Base-by-base conservation (phyloP, 2,113 vertebrate species). In the Oncorhynchus gorbuscha region DNA sequence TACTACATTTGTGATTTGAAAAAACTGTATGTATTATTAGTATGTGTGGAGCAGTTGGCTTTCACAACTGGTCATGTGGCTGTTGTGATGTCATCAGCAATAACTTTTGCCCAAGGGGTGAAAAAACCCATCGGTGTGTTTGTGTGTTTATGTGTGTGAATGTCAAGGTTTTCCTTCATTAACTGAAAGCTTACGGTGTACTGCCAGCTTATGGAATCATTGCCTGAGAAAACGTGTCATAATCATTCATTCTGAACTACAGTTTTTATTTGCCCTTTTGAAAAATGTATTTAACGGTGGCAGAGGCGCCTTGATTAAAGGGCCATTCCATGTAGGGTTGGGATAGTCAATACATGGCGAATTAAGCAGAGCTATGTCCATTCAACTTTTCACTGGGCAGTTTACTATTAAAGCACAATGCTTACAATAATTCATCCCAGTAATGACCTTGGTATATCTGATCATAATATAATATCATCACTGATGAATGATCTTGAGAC, bases 311-410 rank as follows among this genome's bases (percentile, higher is more conserved):
- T 69, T 84, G 73, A 85, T 85, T 82, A 79, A 59, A n/a, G 39
- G 72, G 78, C 68, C 76, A 79, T 84, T 74, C 65, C 64, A 70
- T 65, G 51, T 76, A 76, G 75, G 76, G 79, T 51, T 48, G 51
- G 49, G 75, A 48, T 12, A 5, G 26, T 49, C 76, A 69, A 79
- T 74, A 77, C 74, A 71, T 1, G n/a, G 73, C 67, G 71, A 84
- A 84, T 87, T 82, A 79, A 72, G 39, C 13, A 67, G 69, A 66
- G 73, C 71, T 65, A 20, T 8, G 1, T 73, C 74, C 80, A 76
- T 73, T 4, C 68, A 68, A 62, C 65, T 14, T 79, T 82, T 69
- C 82, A 64, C 65, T 14, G 14, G 61, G 51, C 11, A 2, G 1
- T 6, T 5, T 72, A 71, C 80, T 78, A 76, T 80, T 65, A 74